Percentiles rank a stretch among this genome's conserved stretches.
Conservation (phyloP, 2,888 invertebrate genomes). For the Aleiodes alternator region DNA sequence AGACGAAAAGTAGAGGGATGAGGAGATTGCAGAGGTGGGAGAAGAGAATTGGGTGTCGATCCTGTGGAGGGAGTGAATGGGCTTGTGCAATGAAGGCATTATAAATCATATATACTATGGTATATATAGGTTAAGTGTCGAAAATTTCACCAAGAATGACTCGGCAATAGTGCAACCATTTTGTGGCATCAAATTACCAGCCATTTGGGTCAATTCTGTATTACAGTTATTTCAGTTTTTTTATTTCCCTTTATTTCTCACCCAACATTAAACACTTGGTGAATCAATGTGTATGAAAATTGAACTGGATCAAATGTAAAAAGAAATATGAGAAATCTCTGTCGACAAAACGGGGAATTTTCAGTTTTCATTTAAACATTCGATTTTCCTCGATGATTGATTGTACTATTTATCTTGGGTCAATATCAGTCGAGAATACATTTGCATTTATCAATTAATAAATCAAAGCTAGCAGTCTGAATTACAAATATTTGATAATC, state of each 20-base stretch:
- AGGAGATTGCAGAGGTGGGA: neutral
- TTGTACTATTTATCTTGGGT: too few relatives aligned
- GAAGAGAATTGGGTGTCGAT: neutral
- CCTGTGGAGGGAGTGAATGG: neutral
- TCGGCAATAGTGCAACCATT: slow-evolving; percentile 18
- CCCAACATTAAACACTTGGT: slow-evolving; percentile 12
- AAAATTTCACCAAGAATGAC: slow-evolving; percentile 28
- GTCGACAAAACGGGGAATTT: neutral
- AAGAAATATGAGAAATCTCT: neutral
- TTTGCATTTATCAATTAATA: too few relatives aligned
- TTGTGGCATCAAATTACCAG: slow-evolving; percentile 18
- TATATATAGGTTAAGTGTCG: slow-evolving; percentile 30
- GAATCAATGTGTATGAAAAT: neutral
- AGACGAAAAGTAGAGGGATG: neutral
- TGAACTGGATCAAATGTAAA: neutral
- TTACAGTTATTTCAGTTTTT: neutral
- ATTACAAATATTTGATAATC: too few relatives aligned
- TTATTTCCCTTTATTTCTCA: neutral
- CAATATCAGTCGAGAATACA: too few relatives aligned
- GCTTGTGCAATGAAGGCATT: slow-evolving; percentile 33
- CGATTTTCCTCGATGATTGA: too few relatives aligned
- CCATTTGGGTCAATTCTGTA: slow-evolving; percentile 26
- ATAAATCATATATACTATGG: slow-evolving; percentile 35
- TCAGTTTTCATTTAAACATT: too few relatives aligned
- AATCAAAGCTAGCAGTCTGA: too few relatives aligned